Conservation (phyloP, 2,888 invertebrate species). For the Drosophila hamatofila region DNA sequence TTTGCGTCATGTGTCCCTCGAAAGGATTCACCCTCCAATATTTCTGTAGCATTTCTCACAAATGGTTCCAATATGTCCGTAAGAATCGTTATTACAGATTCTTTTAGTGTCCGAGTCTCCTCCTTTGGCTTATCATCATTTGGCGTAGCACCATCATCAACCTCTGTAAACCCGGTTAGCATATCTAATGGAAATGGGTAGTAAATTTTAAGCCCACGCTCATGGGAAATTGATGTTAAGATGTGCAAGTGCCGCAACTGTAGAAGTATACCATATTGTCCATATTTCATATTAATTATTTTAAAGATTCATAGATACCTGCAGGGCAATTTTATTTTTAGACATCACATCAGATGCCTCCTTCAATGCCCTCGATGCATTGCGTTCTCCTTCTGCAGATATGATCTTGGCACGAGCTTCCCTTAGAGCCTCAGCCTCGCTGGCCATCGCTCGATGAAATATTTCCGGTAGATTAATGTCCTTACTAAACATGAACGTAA, state of each 20-base stretch:
- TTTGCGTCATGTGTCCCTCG: background rate
- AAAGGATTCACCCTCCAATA: background rate
- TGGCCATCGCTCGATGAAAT: conserved; percentile 76
- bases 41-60: background rate
- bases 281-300: background rate
- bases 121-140: no score
- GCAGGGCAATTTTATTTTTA: conserved; percentile 72
- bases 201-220: conserved; percentile 65
- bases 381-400: conserved; percentile 77
- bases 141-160: background rate
- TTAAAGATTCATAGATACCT: conserved; percentile 45
- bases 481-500: conserved; percentile 52
- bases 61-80: background rate
- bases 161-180: conserved; percentile 47
- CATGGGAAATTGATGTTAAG: conserved; percentile 67
- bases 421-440: conserved; percentile 78
- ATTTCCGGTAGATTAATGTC: conserved; percentile 70
- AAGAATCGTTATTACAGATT: background rate
- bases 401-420: conserved; percentile 81
- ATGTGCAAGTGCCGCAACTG: conserved; percentile 78
- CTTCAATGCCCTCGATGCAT: conserved; percentile 71
- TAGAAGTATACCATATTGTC: background rate
- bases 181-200: conserved; percentile 78
- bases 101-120: rapidly evolving
- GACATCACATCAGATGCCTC: conserved; percentile 80